Percentiles rank a stretch among this genome's conserved stretches.
Evolutionary conservation across 2,797 vertebrate species (phyloP).

Genomic region (Cetoscarus ocellatus): DNA sequence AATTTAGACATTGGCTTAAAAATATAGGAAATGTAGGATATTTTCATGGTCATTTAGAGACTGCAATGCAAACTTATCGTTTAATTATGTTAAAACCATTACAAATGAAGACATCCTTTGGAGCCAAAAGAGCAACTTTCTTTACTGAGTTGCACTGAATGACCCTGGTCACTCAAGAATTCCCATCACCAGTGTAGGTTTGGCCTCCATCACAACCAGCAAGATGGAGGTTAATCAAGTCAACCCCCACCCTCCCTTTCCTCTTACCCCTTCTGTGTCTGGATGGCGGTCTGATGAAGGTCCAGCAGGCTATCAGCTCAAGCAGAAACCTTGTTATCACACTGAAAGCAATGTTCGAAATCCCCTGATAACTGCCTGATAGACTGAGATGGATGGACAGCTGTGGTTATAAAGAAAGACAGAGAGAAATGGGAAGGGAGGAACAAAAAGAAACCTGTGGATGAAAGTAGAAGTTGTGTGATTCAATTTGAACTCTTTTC

Average conservation of each 20-base stretch:
- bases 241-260: conserved; percentile 13
- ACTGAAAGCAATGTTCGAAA: conserved; percentile 56
- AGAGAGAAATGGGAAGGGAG: conserved; percentile 46
- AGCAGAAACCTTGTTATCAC: conserved; percentile 67
- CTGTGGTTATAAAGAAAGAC: conserved; percentile 46
- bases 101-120: too few relatives aligned
- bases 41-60: too few relatives aligned
- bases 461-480: conserved; percentile 43
- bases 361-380: conserved; percentile 59
- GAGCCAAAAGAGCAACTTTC: too few relatives aligned
- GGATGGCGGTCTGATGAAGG: conserved; percentile 47
- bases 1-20: too few relatives aligned
- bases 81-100: too few relatives aligned
- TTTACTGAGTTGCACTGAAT: too few relatives aligned
- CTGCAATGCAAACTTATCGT: too few relatives aligned
- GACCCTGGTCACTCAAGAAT: too few relatives aligned
- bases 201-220: conserved; percentile 21
- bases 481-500: conserved; percentile 52
- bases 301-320: conserved; percentile 64
- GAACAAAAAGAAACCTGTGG: conserved; percentile 34
- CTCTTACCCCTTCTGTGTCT: conserved; percentile 27
- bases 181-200: conserved; percentile 21
- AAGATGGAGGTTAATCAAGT: conserved; percentile 59
- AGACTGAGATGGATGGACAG: conserved; percentile 47
- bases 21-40: too few relatives aligned